Conservation (phyloP, 2,113 vertebrate species). For the Gasterosteus aculeatus region DNA sequence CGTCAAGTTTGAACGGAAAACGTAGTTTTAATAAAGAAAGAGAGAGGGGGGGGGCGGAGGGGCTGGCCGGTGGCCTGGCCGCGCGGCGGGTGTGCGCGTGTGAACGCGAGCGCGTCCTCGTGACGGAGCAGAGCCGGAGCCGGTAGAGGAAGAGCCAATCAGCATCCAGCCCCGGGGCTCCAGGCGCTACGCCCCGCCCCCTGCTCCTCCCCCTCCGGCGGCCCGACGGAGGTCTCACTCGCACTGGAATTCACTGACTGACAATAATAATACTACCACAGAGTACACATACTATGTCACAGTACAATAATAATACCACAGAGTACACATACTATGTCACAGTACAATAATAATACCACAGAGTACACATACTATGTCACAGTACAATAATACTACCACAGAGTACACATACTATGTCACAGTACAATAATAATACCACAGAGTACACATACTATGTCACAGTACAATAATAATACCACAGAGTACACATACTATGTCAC, state of each 20-base stretch:
- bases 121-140: conserved; percentile 5
- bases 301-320: neutral
- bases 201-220: neutral
- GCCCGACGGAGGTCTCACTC: conserved; percentile 26
- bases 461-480: neutral
- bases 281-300: neutral
- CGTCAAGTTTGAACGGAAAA: conserved; percentile 23
- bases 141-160: neutral
- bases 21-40: neutral
- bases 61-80: conserved; percentile 73
- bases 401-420: neutral
- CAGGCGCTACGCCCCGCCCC: neutral
- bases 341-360: neutral
- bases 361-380: neutral
- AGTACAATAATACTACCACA: neutral
- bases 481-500: neutral
- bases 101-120: conserved; percentile 60
- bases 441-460: neutral
- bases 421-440: neutral
- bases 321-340: neutral
- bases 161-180: neutral
- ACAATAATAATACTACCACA: neutral
- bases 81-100: conserved; percentile 63
- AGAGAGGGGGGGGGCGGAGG: conserved; percentile 14
- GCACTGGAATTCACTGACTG: neutral